Evolutionary conservation across 1,140 invertebrate genomes (phyloP), one percentile per base, ranked within the genome.

Genomic region (Ceratoteleas bidentatus): DNA sequence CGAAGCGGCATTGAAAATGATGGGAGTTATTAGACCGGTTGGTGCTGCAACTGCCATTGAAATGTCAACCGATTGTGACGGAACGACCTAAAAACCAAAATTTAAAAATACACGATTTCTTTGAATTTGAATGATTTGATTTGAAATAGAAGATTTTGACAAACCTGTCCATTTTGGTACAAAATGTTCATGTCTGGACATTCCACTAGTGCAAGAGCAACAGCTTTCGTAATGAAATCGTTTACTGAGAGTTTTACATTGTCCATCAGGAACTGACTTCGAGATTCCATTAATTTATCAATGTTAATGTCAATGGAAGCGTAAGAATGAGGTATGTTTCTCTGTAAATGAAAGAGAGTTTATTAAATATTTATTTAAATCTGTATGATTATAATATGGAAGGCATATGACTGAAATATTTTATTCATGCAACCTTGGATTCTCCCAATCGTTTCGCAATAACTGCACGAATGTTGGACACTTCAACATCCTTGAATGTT

Each of bases 161-260:
- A 74, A 45, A 89, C 88, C 79, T 89, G 84, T 53, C 75, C 85
- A 80, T 91, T 89, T 77, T 91, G 80, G 74, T 91, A 91, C 5
- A 90, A 74, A 0, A 87, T 61, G 92, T 99, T 99, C 2, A 96
- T 95, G 87, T 98, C 96, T 0, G 99, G 98, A 98, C 97, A 92
- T 95, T 96, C 88, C 93, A 95, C 88, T 94, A 98, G 45, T 7
- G 99, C 96, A 15, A 97, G 92, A 15, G 98, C 98, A 1, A 96
- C 94, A 0, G 98, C 98, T 92, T 99, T 99, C 33, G 98, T 96
- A 58, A 99, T 94, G 86, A 99, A 99, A 91, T 99, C 99, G 90
- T 99, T n/a, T n/a, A n/a, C n/a, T n/a, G n/a, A n/a, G n/a, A n/a
- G n/a, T n/a, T n/a, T n/a, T n/a, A n/a, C n/a, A n/a, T n/a, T n/a